These are phyloP conservation scores for Eutrigla gurnardus DNA, from an alignment of 2,797 vertebrate species.

Conservation along the genomic window DNA sequence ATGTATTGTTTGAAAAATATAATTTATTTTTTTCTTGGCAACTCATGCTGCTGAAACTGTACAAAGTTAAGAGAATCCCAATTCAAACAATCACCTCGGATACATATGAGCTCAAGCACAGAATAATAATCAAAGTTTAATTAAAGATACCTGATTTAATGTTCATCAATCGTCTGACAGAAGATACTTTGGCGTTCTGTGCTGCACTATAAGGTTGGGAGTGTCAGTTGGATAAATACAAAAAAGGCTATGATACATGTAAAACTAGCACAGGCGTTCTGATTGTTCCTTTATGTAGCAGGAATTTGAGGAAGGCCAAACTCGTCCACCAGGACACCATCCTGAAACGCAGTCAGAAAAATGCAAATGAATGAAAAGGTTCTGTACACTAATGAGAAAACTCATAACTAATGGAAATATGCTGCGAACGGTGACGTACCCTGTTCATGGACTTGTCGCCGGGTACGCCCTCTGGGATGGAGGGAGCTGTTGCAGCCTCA, in stretches of 20 bases:
- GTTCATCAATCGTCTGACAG: constrained; percentile 30
- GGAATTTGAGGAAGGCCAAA: constrained; percentile 98
- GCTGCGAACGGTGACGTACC: constrained; percentile 76
- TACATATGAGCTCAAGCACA: constrained; percentile 53
- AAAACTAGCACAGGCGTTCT: constrained; percentile 61
- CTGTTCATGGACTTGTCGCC: constrained; percentile 89
- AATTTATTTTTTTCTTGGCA: constrained; percentile 79
- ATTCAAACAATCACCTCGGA: constrained; percentile 66
- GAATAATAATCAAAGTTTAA: constrained; percentile 33
- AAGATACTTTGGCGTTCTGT: constrained; percentile 54
- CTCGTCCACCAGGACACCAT: constrained; percentile 96
- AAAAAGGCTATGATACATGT: constrained; percentile 79
- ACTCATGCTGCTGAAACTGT: constrained; percentile 73
- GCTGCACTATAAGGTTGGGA: constrained; percentile 47
- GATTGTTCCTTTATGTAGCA: constrained; percentile 85
- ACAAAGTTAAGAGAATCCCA: constrained; percentile 80
- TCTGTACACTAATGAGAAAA: neutral
- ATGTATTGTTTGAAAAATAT: constrained; percentile 80
- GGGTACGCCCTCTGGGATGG: constrained; percentile 94
- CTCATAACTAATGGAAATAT: neutral
- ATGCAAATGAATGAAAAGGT: neutral
- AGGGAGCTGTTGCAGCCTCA: constrained; percentile 92
- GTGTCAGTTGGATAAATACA: constrained; percentile 81
- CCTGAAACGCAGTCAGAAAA: constrained; percentile 80
- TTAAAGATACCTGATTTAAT: constrained; percentile 38